Evolutionary conservation across 2,113 vertebrate species (phyloP), one percentile per base, ranked within the genome.

Genomic region (Myiopsitta monachus): DNA sequence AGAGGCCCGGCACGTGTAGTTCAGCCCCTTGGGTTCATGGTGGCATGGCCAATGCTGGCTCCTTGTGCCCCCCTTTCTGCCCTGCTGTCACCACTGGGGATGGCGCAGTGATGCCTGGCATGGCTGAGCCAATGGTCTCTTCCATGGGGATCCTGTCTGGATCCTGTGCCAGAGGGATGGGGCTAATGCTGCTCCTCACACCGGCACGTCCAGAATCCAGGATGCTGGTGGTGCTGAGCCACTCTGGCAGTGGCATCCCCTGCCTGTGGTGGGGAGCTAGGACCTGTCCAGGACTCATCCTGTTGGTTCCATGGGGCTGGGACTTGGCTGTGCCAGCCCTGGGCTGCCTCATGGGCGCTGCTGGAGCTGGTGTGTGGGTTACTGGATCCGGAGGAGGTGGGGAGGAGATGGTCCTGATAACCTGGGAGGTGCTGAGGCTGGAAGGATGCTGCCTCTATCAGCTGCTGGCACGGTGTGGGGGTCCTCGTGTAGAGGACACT

Each of bases 401-500:
- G 47, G 28, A 12, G 14, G n/a, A 33, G 51, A 18, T 0, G 0
- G 2, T 24, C 11, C 30, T 49, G 7, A 2, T 52, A 27, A 87
- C 21, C 38, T 38, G 24, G 5, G 19, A 21, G 74, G 36, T 0
- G 2, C 63, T 1, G 14, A 44, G 68, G 39, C 55, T 39, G 49
- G 14, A 38, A 19, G 13, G 70, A 28, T 6, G 2, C 26, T 9
- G 46, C 63, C 41, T 2, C 30, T 26, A 33, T 6, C 18, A 24
- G 57, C 55, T 41, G 63, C 73, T 5, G 4, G 27, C 7, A 0
- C 3, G 4, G 27, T 1, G 3, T 1, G 36, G 41, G 86, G 46
- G 54, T 62, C 70, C 24, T 21, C 0, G 5, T 0, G 0, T 0
- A 3, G 31, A 31, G 28, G n/a, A 49, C 10, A 2, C n/a, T 1